A percentile compares a stretch with the other conserved stretches of the same genome.
phyloP scores from a whole-genome alignment of 2,888 invertebrate genomes.

The Cataglyphis altisquamis region DNA sequence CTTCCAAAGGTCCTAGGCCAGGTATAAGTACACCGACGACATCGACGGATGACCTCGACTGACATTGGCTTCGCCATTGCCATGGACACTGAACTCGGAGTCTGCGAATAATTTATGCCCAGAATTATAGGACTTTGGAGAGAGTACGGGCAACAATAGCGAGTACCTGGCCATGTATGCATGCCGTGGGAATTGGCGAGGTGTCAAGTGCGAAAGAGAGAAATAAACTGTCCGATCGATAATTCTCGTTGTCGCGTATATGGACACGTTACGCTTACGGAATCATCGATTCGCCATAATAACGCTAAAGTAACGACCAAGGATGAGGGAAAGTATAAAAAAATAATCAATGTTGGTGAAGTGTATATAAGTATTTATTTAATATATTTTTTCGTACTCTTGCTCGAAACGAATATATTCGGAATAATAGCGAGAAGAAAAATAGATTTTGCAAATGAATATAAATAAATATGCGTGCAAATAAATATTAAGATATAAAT shows the following conservation, averaged over 20 bases:
- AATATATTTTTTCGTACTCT: neutral
- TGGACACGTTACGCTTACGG: constrained; percentile 7
- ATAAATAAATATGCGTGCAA: neutral
- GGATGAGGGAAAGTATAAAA: neutral
- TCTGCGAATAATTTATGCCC: constrained; percentile 53
- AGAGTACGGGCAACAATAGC: constrained; percentile 43
- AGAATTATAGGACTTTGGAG: constrained; percentile 36
- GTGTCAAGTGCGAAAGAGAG: constrained; percentile 40
- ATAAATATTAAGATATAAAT: neutral
- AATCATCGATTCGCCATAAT: constrained; percentile 20
- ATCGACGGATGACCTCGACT: constrained; percentile 34
- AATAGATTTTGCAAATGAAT: neutral
- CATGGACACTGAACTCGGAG: constrained; percentile 52
- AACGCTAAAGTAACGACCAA: neutral
- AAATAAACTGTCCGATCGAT: constrained; percentile 26
- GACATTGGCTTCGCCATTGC: constrained; percentile 59
- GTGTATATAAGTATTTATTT: neutral
- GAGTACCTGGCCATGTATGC: constrained; percentile 17
- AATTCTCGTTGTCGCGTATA: constrained; percentile 17
- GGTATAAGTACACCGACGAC: constrained; percentile 20
- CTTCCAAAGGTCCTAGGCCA: constrained; percentile 40
- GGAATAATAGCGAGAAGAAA: neutral
- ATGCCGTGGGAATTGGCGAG: constrained; percentile 44
- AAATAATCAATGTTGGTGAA: neutral
- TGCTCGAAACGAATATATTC: neutral